Percentiles rank a stretch among this genome's conserved stretches.
Conservation (phyloP, 2,113 vertebrate species). For the Uria aalge region DNA sequence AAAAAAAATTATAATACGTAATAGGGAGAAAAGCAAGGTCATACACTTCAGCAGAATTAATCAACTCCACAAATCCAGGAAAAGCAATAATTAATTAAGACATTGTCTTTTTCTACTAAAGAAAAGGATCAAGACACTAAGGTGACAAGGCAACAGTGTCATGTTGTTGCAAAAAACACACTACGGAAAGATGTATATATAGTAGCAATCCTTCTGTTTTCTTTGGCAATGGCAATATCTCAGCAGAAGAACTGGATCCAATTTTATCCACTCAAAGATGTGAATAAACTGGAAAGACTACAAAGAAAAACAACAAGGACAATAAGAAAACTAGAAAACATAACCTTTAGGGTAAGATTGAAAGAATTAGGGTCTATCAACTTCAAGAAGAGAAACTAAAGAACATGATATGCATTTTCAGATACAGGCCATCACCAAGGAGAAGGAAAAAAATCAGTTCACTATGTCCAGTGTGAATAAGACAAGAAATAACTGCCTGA, state of each 20-base stretch:
- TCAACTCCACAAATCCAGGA: not conserved
- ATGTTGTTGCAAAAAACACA: not conserved
- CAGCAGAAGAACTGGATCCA: not conserved
- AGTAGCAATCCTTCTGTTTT: constrained; percentile 13
- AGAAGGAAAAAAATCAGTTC: not conserved
- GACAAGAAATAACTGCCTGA: not conserved
- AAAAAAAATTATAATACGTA: not conserved
- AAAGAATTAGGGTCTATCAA: not conserved
- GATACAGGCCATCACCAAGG: not conserved
- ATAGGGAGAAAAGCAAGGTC: not conserved
- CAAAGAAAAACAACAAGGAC: not conserved
- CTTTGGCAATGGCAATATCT: not conserved
- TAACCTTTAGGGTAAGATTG: not conserved
- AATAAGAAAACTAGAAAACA: constrained; percentile 1
- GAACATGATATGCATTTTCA: not conserved
- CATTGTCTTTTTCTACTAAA: not conserved
- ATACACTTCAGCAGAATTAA: not conserved
- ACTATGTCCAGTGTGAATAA: not conserved
- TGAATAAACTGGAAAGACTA: constrained; percentile 2
- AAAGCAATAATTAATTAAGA: not conserved
- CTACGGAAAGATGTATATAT: not conserved
- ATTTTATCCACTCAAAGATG: constrained; percentile 1
- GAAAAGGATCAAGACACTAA: not conserved
- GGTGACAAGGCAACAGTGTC: not conserved
- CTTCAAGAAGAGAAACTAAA: not conserved